Evolutionary conservation across 2,888 invertebrate species (phyloP), one percentile per base, ranked within the genome.

Genomic region (Tupiocoris notatus): DNA sequence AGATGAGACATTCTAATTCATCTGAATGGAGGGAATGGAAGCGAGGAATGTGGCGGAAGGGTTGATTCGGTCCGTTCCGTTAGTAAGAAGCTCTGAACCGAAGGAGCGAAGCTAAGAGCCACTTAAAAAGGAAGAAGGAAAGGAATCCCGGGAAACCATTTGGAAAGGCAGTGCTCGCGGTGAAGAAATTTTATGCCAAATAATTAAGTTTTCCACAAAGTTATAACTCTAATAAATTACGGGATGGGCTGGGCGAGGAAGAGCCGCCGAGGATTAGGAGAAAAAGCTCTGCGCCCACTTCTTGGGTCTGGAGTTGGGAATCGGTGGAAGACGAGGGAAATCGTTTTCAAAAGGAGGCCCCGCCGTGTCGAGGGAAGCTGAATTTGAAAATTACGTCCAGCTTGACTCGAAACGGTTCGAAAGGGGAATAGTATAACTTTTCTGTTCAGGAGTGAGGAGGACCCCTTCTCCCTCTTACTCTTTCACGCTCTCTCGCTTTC

Each of bases 151-250:
- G 54, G 66, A 25, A 18, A 16, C 16, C 67, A 12, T 56, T 56
- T 67, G 67, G 67, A 56, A 25, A n/a, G n/a, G 18, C 25, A 65
- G 39, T 20, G 39, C 39, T 65, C 25, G 20, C 25, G 65, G 65
- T 18, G 23, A 70, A 59, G 23, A 70, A 59, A 70, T 59, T 59
- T 59, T 24, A 58, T 70, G 70, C 70, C 59, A 24, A 59, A 70
- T 70, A 70, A 70, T 70, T 70, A 70, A 70, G 70, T 70, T 70
- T 70, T 70, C 58, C 17, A n/a, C 70, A 9, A 70, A 70, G 70
- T 70, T 70, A 70, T 70, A 70, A 24, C 70, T 70, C 58, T 24
- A 70, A 70, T 70, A 70, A 70, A 58, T 57, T 58, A 70, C 58
- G 70, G 21, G 22, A 23, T 58, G 61, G 22, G 23, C n/a, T 25